These are phyloP conservation scores for Chloroceryle aenea DNA, from an alignment of 2,113 vertebrate genomes.

Conservation along the genomic window DNA sequence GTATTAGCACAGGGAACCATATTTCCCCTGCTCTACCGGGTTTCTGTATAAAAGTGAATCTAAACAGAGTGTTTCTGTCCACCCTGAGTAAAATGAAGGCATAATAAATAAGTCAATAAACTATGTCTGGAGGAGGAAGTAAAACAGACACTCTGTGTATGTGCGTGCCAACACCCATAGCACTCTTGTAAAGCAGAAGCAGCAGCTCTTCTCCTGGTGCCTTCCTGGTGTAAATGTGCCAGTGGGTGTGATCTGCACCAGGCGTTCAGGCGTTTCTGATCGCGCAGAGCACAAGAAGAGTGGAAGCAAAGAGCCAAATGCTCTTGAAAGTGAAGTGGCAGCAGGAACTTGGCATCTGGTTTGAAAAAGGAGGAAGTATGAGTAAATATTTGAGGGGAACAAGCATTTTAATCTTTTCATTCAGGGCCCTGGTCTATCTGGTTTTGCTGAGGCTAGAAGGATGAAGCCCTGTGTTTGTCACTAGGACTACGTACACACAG, in stretches of 20 bases:
- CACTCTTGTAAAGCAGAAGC: neutral
- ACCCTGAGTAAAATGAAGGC: neutral
- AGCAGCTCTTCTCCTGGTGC: neutral
- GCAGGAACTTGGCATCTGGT: neutral
- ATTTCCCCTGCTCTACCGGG: neutral
- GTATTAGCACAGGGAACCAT: neutral
- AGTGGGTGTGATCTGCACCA: neutral
- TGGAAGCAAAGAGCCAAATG: neutral
- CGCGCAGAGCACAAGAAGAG: neutral
- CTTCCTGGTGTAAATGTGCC: slow-evolving; percentile 26
- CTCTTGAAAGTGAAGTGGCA: neutral
- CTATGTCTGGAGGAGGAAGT: slow-evolving; percentile 2
- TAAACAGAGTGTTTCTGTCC: neutral
- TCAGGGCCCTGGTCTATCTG: neutral
- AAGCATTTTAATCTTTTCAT: neutral
- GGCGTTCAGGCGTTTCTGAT: neutral
- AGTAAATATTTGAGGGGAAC: slow-evolving; percentile 36
- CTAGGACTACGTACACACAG: slow-evolving; percentile 48
- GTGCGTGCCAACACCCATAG: neutral
- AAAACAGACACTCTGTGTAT: neutral
- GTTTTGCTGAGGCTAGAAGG: slow-evolving; percentile 4
- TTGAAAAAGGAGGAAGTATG: slow-evolving; percentile 10
- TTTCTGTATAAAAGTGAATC: neutral
- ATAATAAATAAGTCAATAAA: slow-evolving; percentile 41
- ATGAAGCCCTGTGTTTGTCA: slow-evolving; percentile 30